These are phyloP conservation scores for Melanotaenia trifasciata DNA, from an alignment of 2,797 vertebrate genomes.

Conservation along the genomic window DNA sequence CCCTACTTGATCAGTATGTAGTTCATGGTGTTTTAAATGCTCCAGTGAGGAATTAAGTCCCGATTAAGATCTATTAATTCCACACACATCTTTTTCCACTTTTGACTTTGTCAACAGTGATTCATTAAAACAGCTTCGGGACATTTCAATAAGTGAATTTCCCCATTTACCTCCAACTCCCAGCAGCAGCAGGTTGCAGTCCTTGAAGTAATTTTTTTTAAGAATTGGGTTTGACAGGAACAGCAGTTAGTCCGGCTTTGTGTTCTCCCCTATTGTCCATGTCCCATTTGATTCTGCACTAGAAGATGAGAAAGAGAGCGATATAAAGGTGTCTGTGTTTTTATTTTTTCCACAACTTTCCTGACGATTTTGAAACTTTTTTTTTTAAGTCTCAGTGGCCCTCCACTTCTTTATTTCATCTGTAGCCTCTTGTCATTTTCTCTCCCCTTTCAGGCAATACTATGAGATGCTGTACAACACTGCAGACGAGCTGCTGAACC, in stretches of 20 bases:
- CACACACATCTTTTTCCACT: conserved; percentile 34
- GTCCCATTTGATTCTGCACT: conserved; percentile 36
- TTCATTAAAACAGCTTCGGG: conserved; percentile 63
- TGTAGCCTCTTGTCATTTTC: conserved; percentile 1
- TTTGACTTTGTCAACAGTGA: conserved; percentile 54
- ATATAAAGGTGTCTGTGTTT: conserved; percentile 30
- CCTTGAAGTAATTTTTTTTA: conserved; percentile 54
- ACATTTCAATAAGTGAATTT: conserved; percentile 47
- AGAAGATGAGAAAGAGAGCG: conserved; percentile 21
- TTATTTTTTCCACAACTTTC: not conserved
- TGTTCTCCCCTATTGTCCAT: conserved; percentile 49
- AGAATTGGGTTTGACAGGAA: conserved; percentile 59
- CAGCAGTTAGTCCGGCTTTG: conserved; percentile 51
- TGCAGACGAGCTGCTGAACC: conserved; percentile 93
- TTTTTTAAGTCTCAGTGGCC: not conserved
- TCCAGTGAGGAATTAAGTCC: conserved; percentile 39
- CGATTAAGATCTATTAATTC: conserved; percentile 64
- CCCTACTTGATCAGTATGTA: conserved; percentile 42
- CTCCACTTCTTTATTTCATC: not conserved
- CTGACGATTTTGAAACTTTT: not conserved
- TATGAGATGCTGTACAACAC: conserved; percentile 99
- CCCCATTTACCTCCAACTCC: conserved; percentile 43
- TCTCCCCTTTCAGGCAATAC: conserved; percentile 88
- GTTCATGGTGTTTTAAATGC: conserved; percentile 41
- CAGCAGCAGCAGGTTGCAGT: conserved; percentile 32